Evolutionary conservation across 1,140 invertebrate species (phyloP).

Genomic region (Eupeodes corollae): DNA sequence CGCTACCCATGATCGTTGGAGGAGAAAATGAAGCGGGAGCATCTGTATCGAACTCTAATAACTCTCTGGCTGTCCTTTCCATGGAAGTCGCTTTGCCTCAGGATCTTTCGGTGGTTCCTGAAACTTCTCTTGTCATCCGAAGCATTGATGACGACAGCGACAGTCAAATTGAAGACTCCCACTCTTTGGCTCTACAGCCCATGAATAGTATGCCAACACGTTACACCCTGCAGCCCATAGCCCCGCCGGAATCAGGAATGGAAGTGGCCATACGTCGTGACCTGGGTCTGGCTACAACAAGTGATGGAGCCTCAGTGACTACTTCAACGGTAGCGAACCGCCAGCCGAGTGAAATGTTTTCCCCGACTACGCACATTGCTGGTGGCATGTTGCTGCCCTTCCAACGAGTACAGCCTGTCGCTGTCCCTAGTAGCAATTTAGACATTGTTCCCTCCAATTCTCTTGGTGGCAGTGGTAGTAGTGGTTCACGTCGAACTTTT

Average conservation of each 20-base stretch:
- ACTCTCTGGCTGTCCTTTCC: constrained; percentile 16
- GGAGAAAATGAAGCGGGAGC: constrained; percentile 11
- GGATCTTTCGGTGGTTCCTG: constrained; percentile 32
- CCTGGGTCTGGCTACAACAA: constrained; percentile 22
- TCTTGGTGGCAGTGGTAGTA: constrained; percentile 6
- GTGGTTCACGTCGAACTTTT: constrained; percentile 13
- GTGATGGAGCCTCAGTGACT: constrained; percentile 8
- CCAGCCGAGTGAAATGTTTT: constrained; percentile 30
- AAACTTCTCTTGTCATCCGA: constrained; percentile 26
- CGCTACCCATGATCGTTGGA: constrained; percentile 28
- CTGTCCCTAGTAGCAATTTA: constrained; percentile 27
- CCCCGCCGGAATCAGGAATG: constrained; percentile 31
- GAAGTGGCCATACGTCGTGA: constrained; percentile 33
- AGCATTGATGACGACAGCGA: constrained; percentile 12
- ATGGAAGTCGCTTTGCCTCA: constrained; percentile 37
- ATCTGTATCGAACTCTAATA: constrained; percentile 16
- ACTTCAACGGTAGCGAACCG: background rate
- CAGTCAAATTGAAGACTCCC: constrained; percentile 25
- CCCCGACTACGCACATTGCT: constrained; percentile 23
- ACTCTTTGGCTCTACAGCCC: constrained; percentile 22
- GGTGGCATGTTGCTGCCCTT: constrained; percentile 32
- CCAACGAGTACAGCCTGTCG: constrained; percentile 33
- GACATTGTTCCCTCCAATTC: constrained; percentile 31
- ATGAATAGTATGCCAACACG: constrained; percentile 13
- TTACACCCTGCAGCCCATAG: constrained; percentile 27